These are phyloP conservation scores for Rana temporaria DNA, from an alignment of 2,113 vertebrate species.

Conservation along the genomic window DNA sequence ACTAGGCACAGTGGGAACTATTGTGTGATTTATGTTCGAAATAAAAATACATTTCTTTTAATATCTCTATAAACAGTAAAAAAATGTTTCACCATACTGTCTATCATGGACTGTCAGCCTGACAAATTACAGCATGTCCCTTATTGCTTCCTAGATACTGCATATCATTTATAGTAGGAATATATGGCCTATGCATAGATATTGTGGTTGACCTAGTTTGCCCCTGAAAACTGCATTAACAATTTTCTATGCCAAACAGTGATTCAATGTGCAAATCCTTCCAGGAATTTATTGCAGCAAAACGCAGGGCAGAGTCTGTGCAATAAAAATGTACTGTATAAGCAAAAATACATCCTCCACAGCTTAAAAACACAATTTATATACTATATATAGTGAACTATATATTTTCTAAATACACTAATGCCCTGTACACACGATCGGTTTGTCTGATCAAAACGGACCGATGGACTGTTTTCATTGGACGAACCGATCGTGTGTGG, in stretches of 20 bases:
- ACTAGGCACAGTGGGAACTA: neutral
- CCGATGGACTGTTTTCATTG: too few species aligned
- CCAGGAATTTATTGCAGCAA: constrained; percentile 23
- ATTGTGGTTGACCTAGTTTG: constrained; percentile 42
- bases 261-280: constrained; percentile 40
- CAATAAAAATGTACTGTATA: constrained; percentile 16
- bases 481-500: too few species aligned
- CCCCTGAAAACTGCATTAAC: constrained; percentile 33
- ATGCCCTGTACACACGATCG: too few species aligned
- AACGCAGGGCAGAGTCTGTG: constrained; percentile 20
- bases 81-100: neutral
- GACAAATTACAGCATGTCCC: constrained; percentile 17
- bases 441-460: too few species aligned
- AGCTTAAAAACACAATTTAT: constrained; percentile 4
- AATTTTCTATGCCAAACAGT: constrained; percentile 34
- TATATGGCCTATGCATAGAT: neutral
- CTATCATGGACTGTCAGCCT: neutral
- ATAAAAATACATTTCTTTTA: neutral
- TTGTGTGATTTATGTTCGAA: neutral
- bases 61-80: neutral
- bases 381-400: neutral
- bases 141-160: constrained; percentile 17
- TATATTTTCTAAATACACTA: too few species aligned
- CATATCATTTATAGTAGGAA: neutral
- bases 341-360: neutral